Base-by-base conservation (phyloP, 2,888 invertebrate species). In the Dolichopus griseipennis region DNA sequence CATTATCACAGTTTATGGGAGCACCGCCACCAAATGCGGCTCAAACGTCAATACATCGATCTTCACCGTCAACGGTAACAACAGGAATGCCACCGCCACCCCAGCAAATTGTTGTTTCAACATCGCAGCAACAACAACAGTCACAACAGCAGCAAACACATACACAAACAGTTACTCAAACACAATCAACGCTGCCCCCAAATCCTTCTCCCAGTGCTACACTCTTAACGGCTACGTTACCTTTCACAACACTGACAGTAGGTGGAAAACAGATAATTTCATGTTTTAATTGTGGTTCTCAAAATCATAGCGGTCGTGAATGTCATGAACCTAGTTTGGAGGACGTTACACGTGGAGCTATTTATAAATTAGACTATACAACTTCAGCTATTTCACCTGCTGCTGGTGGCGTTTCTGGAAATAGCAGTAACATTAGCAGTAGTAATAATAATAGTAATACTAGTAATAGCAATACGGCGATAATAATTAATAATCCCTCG, bases 291-390 rank as follows among this genome's bases (percentile, higher is more conserved):
- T 97, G 97, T 83, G 96, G 96, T 70, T 90, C 89, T 67, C 86
- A 88, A 68, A 90, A 87, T 67, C 96, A 97, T 81, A 85, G 86
- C 66, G 94, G 94, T 33, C 85, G 87, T 75, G 95, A 95, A 74
- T 97, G 96, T 80, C 90, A 90, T 77, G 93, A 93, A 79, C 90
- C 90, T 72, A 93, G 93, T 68, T 93, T 96, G 88, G 95, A 97
- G 80, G 93, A 94, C 81, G 91, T 94, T 83, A 92, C 93, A 62
- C 86, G 89, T 74, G 87, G 87, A 72, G 87, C 87, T 72, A 85
- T 86, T 71, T 90, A 88, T 76, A 87, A 86, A 79, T 81, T 90
- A 70, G 89, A 89, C 80, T 89, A 86, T 78, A 83, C 84, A 61
- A 74, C 72, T 18, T 63, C 37, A 41, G 22, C 18, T 15, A 34